Base-by-base conservation (phyloP, 2,113 vertebrate genomes). In the Phaetusa simplex region DNA sequence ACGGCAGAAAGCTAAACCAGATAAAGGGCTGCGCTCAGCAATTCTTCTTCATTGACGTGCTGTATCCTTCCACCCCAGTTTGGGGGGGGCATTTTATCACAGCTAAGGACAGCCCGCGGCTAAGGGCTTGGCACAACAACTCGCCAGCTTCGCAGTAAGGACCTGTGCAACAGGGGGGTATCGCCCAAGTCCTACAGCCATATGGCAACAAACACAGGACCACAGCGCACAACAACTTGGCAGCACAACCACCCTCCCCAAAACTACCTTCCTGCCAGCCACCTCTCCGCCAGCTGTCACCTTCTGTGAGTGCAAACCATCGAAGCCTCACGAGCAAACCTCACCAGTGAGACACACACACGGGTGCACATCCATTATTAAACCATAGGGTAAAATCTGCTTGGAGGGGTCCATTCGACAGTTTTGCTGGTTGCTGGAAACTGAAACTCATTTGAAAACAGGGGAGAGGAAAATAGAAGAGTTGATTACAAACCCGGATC, bases 331-430 rank as follows among this genome's bases (percentile, higher is more conserved):
- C 0, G 8, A 61, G 69, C 47, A 73, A 72, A 77, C 17, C 70
- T 56, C 58, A 49, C 47, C 77, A 73, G 47, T 1, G 6, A 78
- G 47, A 62, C 8, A 19, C 1, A 30, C 5, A 52, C 50, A 42
- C 0, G 0, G 14, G 5, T 24, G 30, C 14, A 40, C 1, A 1
- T 8, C 22, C 53, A 8, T 34, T 34, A 30, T 67, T 58, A 69
- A 90, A 53, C 22, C 53, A 36, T 1, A 10, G 22, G 22, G 61
- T 45, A 65, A 80, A 65, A 77, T 19, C 73, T 42, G n/a, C 38
- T 49, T 12, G 5, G 36, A 15, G 3, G 14, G 9, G 17, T 23
- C 40, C 29, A 24, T 56, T 59, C 47, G 13, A 47, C 47, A 32
- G 49, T 80, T 77, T 30, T 53, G n/a, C 49, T 69, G 49, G 36